Evolutionary conservation across 2,888 invertebrate species (phyloP), one percentile per base, ranked within the genome.

Genomic region (Gandaritis pyraliata): DNA sequence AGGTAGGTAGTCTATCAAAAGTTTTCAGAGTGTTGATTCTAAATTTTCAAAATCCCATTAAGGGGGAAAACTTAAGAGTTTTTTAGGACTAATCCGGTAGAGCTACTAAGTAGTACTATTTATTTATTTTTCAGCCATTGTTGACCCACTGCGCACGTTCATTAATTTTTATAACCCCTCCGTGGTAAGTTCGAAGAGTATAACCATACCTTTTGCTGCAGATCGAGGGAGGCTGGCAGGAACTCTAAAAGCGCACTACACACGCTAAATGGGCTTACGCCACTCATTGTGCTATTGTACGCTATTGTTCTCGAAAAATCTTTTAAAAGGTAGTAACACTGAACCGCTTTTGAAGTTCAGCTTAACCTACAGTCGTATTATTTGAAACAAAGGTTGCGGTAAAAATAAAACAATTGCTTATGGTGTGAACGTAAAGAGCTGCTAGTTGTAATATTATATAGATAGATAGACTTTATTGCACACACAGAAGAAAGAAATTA

Each of bases 181-280:
- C n/a, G n/a, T n/a, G n/a, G n/a, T n/a, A n/a, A 23, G 23, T 23
- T 23, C n/a, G n/a, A n/a, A n/a, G n/a, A n/a, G 30, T 53, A 47
- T 0, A 6, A 47, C 69, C 72, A 38, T 13, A 54, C 55, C 66
- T 41, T 23, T 33, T 12, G 15, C 29, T 38, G 5, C 51, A 55
- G 54, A 64, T 72, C 66, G 70, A 74, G 73, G 69, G 74, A 53
- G 65, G 60, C 64, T 58, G 65, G 59, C 65, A 69, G 70, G 71
- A 72, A 66, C 47, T 66, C 72, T 83, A 78, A 82, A 83, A 83
- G 83, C 81, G 68, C 71, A 70, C 78, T 76, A 72, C 66, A 69
- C 73, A 66, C 74, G 64, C 61, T 70, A 71, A 78, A 76, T 67
- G 75, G 73, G 73, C 73, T 75, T 64, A 73, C 76, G 56, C 67